A percentile compares a stretch with the other conserved stretches of the same genome.
Conservation (phyloP, 37 sponge, comb jelly and placozoan genomes). For the Spongia lamella region DNA sequence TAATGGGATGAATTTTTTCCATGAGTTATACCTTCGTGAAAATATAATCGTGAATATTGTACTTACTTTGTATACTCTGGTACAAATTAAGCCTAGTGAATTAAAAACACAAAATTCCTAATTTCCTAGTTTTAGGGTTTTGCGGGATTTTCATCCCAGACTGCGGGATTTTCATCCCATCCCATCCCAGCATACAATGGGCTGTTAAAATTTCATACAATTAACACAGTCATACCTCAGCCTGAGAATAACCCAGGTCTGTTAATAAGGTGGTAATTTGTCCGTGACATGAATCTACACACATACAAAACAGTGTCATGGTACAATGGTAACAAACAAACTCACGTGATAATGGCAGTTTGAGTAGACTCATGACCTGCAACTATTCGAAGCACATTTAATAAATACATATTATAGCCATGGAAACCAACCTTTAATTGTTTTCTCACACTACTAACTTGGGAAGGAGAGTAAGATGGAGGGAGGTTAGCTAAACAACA, state of each 20-base stretch:
- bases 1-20: too few relatives aligned
- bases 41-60: too few relatives aligned
- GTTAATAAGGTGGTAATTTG: conserved; percentile 67
- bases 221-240: conserved; percentile 47
- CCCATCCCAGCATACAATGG: too few relatives aligned
- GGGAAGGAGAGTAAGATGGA: conserved; percentile 81
- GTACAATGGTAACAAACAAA: not conserved
- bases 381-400: conserved; percentile 25
- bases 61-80: too few relatives aligned
- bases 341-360: conserved; percentile 61
- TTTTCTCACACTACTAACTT: conserved; percentile 85
- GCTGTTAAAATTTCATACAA: too few relatives aligned
- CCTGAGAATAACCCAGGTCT: conserved; percentile 67
- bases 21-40: too few relatives aligned
- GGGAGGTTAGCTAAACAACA: conserved; percentile 77
- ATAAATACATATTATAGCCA: not conserved
- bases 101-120: too few relatives aligned
- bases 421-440: conserved; percentile 76
- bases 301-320: conserved; percentile 2
- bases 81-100: too few relatives aligned
- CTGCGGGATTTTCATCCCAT: too few relatives aligned
- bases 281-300: conserved; percentile 49
- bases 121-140: too few relatives aligned
- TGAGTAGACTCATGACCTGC: conserved; percentile 44
- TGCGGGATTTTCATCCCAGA: too few relatives aligned